Conservation (phyloP, 2,888 invertebrate genomes). For the Melanotus villosus region DNA sequence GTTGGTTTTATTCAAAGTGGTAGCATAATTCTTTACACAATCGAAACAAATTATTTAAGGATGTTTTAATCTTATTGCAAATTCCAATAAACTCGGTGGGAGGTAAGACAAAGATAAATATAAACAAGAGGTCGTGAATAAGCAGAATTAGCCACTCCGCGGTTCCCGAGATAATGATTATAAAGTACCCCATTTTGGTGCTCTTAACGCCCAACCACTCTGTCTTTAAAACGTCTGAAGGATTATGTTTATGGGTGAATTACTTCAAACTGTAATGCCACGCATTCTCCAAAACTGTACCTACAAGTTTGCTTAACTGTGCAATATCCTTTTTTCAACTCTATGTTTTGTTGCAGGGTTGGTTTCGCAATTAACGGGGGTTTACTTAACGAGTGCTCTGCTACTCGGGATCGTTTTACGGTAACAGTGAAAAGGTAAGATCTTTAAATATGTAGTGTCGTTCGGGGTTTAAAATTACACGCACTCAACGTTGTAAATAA, state of each 20-base stretch:
- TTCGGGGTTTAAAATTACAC: constrained; percentile 25
- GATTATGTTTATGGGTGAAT: constrained; percentile 40
- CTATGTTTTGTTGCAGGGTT: constrained; percentile 36
- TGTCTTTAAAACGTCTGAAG: constrained; percentile 40
- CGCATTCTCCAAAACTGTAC: constrained; percentile 14
- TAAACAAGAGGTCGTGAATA: constrained; percentile 35
- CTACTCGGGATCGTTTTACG: constrained; percentile 32
- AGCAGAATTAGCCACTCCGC: constrained; percentile 39
- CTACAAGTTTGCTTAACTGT: constrained; percentile 7
- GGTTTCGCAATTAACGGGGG: constrained; percentile 37
- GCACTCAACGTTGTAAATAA: constrained; percentile 31
- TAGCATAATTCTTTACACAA: too few species aligned
- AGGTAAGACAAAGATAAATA: constrained; percentile 33
- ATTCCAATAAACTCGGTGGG: constrained; percentile 23
- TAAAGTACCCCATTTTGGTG: constrained; percentile 39
- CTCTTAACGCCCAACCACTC: constrained; percentile 38
- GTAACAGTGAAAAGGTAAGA: constrained; percentile 42
- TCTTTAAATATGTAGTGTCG: constrained; percentile 37
- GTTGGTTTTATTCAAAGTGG: too few species aligned
- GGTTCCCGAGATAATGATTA: constrained; percentile 39
- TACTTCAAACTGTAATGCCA: constrained; percentile 27
- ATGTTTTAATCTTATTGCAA: background rate
- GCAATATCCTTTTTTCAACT: constrained; percentile 15
- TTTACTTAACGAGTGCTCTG: constrained; percentile 40
- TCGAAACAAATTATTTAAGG: too few species aligned